Percentiles rank a stretch among this genome's conserved stretches.
These are phyloP conservation scores for Zenarchopterus dispar DNA, from an alignment of 2,797 vertebrate genomes.

Conservation along the genomic window DNA sequence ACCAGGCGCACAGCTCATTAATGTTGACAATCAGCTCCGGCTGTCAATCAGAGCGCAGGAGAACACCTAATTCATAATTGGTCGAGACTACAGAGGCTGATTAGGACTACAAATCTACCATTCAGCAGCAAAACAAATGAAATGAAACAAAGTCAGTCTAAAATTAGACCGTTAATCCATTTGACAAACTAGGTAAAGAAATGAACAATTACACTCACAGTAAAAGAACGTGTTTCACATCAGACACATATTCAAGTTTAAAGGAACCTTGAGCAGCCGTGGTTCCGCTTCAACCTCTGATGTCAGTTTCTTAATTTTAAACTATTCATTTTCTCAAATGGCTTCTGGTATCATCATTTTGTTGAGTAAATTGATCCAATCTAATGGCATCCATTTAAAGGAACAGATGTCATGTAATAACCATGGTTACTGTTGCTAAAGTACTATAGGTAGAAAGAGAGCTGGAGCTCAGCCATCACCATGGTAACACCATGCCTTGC, in stretches of 20 bases:
- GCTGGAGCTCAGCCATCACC: constrained; percentile 70
- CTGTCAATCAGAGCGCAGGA: constrained; percentile 46
- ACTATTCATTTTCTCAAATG: constrained; percentile 33
- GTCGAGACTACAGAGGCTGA: constrained; percentile 22
- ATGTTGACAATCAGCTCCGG: constrained; percentile 44
- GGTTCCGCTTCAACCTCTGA: constrained; percentile 8
- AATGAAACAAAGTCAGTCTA: constrained; percentile 6
- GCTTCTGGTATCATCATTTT: constrained; percentile 35
- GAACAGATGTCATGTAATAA: constrained; percentile 68
- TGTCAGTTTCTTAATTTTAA: constrained; percentile 25
- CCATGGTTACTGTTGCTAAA: constrained; percentile 75
- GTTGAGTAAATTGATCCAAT: constrained; percentile 57
- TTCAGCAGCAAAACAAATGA: constrained; percentile 27
- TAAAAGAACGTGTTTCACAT: background rate
- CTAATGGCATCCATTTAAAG: constrained; percentile 65
- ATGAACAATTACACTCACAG: constrained; percentile 9
- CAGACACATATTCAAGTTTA: constrained; percentile 1
- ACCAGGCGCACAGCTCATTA: constrained; percentile 28
- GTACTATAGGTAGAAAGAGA: constrained; percentile 68
- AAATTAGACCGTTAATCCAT: constrained; percentile 3
- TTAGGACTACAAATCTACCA: constrained; percentile 29
- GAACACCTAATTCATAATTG: constrained; percentile 20
- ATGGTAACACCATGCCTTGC: constrained; percentile 76
- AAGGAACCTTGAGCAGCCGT: background rate
- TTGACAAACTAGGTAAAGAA: background rate